Base-by-base conservation (phyloP, 1,140 invertebrate species). In the Drosophila pruinosa region DNA sequence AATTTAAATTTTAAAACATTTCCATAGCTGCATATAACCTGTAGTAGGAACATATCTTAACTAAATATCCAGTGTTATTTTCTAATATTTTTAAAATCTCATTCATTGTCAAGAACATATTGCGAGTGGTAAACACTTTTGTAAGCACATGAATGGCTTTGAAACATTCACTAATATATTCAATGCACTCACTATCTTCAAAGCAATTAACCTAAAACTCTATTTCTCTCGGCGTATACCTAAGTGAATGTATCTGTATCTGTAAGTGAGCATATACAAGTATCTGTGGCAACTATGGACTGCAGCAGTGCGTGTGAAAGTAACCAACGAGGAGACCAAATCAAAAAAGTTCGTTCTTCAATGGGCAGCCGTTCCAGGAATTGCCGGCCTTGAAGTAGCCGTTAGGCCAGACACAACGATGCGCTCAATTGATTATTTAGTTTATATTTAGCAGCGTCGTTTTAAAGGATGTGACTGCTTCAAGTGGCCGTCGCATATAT, bases 401-500 rank as follows among this genome's bases (percentile, higher is more conserved):
- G 79, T 83, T 82, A 82, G 79, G 79, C 47, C 36, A 28, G 59
- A 53, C 48, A 21, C 57, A 56, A 82, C 70, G 78, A 73, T 76
- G 75, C 79, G 75, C 80, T 85, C 80, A 85, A 83, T 79, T 83
- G 80, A 85, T 82, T 83, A 83, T 83, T 83, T 83, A 83, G 79
- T 83, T 83, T 83, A 83, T 83, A 83, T 83, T 83, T 83, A 83
- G 80, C 75, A 85, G 75, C 71, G 67, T 41, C 59, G 58, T 75
- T 80, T 69, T 78, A 83, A 77, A 83, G 79, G 79, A 83, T 83
- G 79, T 65, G 58, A 62, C 58, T 53, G 48, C 47, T 65, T 82
- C 79, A 83, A 83, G 75, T 83, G 79, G 75, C 62, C 75, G 28
- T 65, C 69, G 63, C 54, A 45, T 34, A 48, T 17, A 39, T 6